These are phyloP conservation scores for Diuraphis noxia DNA, from an alignment of 1,140 invertebrate species.

Conservation along the genomic window DNA sequence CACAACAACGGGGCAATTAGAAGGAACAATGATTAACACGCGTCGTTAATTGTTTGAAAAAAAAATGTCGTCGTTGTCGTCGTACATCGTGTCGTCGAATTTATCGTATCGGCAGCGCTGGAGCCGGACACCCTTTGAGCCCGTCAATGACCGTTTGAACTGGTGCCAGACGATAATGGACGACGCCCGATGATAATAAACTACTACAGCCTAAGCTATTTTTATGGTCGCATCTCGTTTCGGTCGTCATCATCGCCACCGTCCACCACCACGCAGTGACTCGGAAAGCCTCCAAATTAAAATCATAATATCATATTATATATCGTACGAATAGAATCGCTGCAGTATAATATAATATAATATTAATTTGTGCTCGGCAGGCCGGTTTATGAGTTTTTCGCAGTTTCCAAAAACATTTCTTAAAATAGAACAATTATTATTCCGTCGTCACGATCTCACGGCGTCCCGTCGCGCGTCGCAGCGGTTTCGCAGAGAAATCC, in stretches of 20 bases:
- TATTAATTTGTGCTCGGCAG: too few species aligned
- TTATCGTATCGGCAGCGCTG: background rate
- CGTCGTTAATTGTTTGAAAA: background rate
- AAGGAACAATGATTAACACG: background rate
- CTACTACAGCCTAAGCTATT: background rate
- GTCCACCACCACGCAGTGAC: background rate
- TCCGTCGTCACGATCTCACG: background rate
- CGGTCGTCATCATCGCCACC: background rate
- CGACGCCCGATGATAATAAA: background rate
- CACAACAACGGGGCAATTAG: background rate
- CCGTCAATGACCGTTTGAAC: constrained; percentile 11
- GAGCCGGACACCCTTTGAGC: background rate
- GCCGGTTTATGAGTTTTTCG: background rate
- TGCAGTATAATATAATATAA: background rate
- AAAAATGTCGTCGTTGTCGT: too few species aligned
- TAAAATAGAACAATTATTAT: constrained; percentile 1
- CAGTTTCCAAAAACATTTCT: background rate
- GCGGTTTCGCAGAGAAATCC: background rate
- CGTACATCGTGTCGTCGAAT: background rate
- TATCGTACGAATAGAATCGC: background rate
- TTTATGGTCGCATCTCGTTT: background rate
- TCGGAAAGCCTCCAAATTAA: background rate
- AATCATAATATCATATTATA: background rate
- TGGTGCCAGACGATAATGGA: constrained; percentile 21
- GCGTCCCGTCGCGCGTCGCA: too few species aligned